A percentile compares a stretch with the other conserved stretches of the same genome.
Conservation (phyloP, 2,888 invertebrate genomes). For the Diaperis boleti region DNA sequence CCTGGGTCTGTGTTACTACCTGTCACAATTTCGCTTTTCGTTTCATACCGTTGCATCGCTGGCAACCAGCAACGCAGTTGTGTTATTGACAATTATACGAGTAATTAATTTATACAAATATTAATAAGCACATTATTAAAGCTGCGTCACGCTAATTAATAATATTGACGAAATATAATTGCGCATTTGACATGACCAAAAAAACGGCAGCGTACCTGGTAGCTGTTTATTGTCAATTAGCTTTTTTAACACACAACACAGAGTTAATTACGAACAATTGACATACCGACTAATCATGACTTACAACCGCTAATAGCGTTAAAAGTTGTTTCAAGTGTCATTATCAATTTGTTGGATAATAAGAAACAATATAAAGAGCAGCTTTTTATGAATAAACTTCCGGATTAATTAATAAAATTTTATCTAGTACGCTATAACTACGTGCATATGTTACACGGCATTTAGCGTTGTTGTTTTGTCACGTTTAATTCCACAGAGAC, state of each 20-base stretch:
- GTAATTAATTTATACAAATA: conserved; percentile 19
- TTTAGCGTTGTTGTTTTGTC: conserved; percentile 23
- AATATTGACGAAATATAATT: conserved; percentile 9
- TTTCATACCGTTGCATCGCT: no score
- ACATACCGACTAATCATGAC: background rate
- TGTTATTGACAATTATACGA: conserved; percentile 6
- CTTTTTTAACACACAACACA: background rate
- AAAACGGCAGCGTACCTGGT: background rate
- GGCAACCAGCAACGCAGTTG: background rate
- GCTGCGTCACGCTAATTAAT: conserved; percentile 6
- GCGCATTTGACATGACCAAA: background rate
- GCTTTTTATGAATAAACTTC: conserved; percentile 23
- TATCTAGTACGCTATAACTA: conserved; percentile 15
- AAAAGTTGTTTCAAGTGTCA: no score
- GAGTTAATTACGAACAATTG: background rate
- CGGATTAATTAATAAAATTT: conserved; percentile 24
- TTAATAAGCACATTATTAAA: conserved; percentile 20
- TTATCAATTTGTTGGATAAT: no score
- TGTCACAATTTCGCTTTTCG: no score
- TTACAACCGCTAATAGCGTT: no score
- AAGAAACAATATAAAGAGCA: no score
- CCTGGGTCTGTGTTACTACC: no score
- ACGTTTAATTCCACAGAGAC: conserved; percentile 27
- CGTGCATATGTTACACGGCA: conserved; percentile 20
- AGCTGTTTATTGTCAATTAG: background rate